These are phyloP conservation scores for Leptinotarsa peninsularis DNA, from an alignment of 2,888 invertebrate genomes.

Conservation along the genomic window DNA sequence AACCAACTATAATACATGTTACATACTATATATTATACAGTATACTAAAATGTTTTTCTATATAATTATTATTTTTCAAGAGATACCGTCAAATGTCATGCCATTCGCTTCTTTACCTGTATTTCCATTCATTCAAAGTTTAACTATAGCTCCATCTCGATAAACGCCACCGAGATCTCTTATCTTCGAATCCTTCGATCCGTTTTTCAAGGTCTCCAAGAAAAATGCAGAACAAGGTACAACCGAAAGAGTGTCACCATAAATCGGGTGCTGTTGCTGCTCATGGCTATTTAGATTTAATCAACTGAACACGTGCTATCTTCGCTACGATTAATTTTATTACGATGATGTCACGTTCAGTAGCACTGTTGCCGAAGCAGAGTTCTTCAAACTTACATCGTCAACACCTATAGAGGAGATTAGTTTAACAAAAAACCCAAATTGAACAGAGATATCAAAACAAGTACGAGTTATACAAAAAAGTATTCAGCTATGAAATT, in stretches of 20 bases:
- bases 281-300: conserved; percentile 3
- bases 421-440: too few species aligned
- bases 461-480: too few species aligned
- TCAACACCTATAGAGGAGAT: too few species aligned
- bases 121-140: background rate
- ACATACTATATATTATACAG: too few species aligned
- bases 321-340: conserved; percentile 9
- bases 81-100: background rate
- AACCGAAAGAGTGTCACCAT: conserved; percentile 7
- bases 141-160: background rate
- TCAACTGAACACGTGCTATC: conserved; percentile 3
- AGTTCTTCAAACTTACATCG: background rate
- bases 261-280: conserved; percentile 10
- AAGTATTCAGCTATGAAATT: too few species aligned
- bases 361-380: background rate
- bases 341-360: background rate
- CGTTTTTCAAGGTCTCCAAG: background rate
- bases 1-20: too few species aligned
- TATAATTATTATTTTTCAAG: too few species aligned
- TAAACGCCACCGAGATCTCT: conserved; percentile 5
- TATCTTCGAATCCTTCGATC: background rate
- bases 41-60: too few species aligned
- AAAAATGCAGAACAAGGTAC: conserved; percentile 4
- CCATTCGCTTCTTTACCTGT: too few species aligned
- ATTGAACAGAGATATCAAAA: too few species aligned